Evolutionary conservation across 1,140 invertebrate genomes (phyloP), one percentile per base, ranked within the genome.

Genomic region (Trachymyrmex cornetzi): DNA sequence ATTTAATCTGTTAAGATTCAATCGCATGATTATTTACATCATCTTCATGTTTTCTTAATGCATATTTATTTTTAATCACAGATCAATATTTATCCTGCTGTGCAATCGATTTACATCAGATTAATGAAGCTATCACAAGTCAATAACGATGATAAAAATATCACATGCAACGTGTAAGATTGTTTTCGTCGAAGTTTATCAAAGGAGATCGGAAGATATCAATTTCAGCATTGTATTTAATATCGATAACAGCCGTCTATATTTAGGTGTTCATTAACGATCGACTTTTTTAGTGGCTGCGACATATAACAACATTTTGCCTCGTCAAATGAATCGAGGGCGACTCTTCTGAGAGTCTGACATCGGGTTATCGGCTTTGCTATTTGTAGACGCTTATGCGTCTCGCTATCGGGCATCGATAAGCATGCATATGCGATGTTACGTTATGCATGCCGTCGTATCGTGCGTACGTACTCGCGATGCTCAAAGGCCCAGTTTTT

Each of bases 361-460:
- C 69, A 84, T 63, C 80, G 55, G 80, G 69, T 75, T 84, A 84
- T 84, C 80, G 55, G 38, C 22, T 82, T 61, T 72, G 79, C 53
- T 82, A 82, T 82, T 82, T 82, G 53, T 59, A n/a, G 50, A 24
- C 22, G 55, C 38, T 74, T 75, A 75, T 38, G 80, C 27, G 38
- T 14, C 34, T 24, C 69, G 38, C 30, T 82, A 74, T 82, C 80
- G 22, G 53, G 38, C 55, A 72, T 61, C 67, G 53, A 75, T 74
- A 84, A 74, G 79, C 14, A 24, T 61, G 67, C 22, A 59, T 30
- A 72, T 53, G 79, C 67, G 48, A 69, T 63, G 30, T 81, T 69
- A 81, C 64, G 77, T 69, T 80, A 80, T 44, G 63, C 63, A 24
- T 55, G 22, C 9, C 30, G 14, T 27, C 24, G 80, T 71, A 64